Conservation (phyloP, 2,113 vertebrate genomes). For the Mobula hypostoma region DNA sequence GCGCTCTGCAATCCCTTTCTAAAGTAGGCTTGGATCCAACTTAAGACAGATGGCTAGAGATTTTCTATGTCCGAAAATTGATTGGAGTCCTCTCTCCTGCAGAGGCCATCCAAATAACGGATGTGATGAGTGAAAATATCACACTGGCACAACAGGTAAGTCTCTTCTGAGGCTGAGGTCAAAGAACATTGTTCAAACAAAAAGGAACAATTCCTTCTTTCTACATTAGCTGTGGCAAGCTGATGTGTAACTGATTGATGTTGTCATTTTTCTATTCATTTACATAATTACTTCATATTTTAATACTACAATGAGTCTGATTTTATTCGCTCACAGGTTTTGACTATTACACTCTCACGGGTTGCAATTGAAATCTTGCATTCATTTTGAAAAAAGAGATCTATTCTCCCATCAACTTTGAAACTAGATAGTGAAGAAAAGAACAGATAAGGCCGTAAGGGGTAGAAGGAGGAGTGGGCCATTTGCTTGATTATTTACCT, state of each 20-base stretch:
- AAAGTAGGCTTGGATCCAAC: neutral
- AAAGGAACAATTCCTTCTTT: neutral
- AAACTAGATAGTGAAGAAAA: neutral
- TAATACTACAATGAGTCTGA: neutral
- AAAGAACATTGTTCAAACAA: slow-evolving; percentile 22
- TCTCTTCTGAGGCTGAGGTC: neutral
- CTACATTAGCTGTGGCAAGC: neutral
- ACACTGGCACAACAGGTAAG: slow-evolving; percentile 10
- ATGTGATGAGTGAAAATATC: neutral
- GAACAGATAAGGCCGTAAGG: no score
- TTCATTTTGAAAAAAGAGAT: neutral
- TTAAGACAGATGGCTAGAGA: slow-evolving; percentile 28
- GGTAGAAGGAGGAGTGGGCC: no score
- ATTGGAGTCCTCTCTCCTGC: slow-evolving; percentile 5
- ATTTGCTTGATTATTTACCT: no score
- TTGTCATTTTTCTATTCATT: neutral
- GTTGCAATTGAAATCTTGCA: neutral
- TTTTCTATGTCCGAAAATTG: slow-evolving; percentile 1
- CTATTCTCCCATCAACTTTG: neutral
- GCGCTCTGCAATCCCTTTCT: neutral
- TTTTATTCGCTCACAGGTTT: neutral
- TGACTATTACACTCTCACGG: neutral
- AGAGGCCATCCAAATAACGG: neutral
- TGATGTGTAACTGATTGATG: neutral
- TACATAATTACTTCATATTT: neutral